A percentile compares a stretch with the other conserved stretches of the same genome.
phyloP scores from a whole-genome alignment of 1,140 invertebrate genomes.

The Brachionus asplanchnoidis region DNA sequence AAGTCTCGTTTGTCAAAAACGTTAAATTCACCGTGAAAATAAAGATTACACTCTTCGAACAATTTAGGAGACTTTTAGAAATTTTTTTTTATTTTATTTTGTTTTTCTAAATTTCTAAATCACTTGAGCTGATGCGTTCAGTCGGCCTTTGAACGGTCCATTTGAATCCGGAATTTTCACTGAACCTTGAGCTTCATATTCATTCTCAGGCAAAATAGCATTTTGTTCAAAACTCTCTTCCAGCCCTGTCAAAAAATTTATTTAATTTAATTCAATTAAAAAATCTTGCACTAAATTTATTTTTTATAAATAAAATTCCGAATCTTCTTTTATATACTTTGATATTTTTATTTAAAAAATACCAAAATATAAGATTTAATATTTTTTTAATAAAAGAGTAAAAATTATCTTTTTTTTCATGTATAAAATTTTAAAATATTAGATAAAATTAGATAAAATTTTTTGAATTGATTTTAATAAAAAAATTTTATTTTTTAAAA shows the following conservation, averaged over 20 bases:
- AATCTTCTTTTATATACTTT: too few relatives aligned
- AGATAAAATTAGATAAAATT: too few relatives aligned
- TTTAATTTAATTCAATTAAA: not conserved
- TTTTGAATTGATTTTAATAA: too few relatives aligned
- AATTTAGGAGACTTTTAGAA: slow-evolving; percentile 20
- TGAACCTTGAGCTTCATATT: slow-evolving; percentile 26
- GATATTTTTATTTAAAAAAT: too few relatives aligned
- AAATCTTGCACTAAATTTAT: too few relatives aligned
- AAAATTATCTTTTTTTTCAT: too few relatives aligned
- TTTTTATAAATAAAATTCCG: too few relatives aligned
- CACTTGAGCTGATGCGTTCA: slow-evolving; percentile 35
- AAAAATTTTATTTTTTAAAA: too few relatives aligned
- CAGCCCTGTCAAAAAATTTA: not conserved
- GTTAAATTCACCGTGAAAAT: slow-evolving; percentile 34
- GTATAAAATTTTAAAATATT: too few relatives aligned
- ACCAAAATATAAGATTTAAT: too few relatives aligned
- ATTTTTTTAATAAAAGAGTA: too few relatives aligned
- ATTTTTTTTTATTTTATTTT: not conserved
- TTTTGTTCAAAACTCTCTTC: not conserved
- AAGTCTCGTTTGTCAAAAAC: slow-evolving; percentile 34
- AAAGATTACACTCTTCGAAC: slow-evolving; percentile 33
- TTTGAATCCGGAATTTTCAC: slow-evolving; percentile 23
- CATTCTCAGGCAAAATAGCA: not conserved
- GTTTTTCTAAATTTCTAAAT: not conserved
- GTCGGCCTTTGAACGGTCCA: slow-evolving; percentile 15